These are phyloP conservation scores for Melieria picta DNA, from an alignment of 2,888 invertebrate genomes.

Conservation along the genomic window DNA sequence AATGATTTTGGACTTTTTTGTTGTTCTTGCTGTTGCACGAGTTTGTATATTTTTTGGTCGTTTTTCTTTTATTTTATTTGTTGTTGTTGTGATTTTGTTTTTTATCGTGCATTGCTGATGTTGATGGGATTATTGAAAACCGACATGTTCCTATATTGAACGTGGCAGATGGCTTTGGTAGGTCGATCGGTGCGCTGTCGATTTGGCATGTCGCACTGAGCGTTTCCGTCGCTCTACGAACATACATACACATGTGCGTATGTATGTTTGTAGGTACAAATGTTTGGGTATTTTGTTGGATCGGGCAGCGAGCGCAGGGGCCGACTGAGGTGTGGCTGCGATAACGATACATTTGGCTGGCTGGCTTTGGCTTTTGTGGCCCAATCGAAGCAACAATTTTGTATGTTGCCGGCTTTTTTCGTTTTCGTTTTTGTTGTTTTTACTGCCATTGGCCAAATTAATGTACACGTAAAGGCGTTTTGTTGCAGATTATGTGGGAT, in stretches of 20 bases:
- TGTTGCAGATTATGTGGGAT: conserved; percentile 37
- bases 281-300: background rate
- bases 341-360: background rate
- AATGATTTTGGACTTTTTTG: conserved; percentile 20
- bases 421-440: background rate
- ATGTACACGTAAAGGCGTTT: conserved; percentile 34
- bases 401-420: background rate
- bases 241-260: background rate
- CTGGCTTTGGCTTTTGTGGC: background rate
- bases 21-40: background rate
- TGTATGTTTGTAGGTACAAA: background rate
- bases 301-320: background rate
- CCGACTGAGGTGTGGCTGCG: background rate
- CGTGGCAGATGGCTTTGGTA: conserved; percentile 41
- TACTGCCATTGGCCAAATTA: conserved; percentile 21
- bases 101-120: conserved; percentile 28
- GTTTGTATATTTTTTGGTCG: background rate
- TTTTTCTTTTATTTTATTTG: background rate
- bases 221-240: background rate
- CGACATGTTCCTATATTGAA: conserved; percentile 44
- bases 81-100: conserved; percentile 23
- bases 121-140: conserved; percentile 49
- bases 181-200: conserved; percentile 1
- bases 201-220: conserved; percentile 1
- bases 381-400: conserved; percentile 9